Evolutionary conservation across 2,888 invertebrate genomes (phyloP), one percentile per base, ranked within the genome.

Genomic region (Eristalis arbustorum): DNA sequence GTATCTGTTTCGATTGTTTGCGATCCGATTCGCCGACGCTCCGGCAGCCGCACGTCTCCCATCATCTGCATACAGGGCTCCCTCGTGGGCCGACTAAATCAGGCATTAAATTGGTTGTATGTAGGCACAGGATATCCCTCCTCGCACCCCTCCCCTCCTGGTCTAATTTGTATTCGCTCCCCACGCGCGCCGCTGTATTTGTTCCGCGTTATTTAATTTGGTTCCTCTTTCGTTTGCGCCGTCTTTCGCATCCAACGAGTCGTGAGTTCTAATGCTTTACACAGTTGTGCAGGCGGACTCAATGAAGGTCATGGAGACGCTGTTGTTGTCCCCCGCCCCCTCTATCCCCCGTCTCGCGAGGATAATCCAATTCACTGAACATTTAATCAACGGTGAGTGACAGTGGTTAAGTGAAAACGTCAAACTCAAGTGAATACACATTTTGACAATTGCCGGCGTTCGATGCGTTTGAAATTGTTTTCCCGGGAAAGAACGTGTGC

Each of bases 291-390:
- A 13, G 34, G 22, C 56, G 14, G 56, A 34, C 56, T 56, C 56
- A 34, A 22, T 31, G 34, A 68, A 49, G 49, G 49, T 49, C 18
- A 49, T 18, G 49, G 49, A 18, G 49, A 49, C 1, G n/a, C 8
- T 2, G 18, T 1, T 3, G 56, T n/a, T n/a, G n/a, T n/a, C n/a
- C n/a, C n/a, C n/a, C n/a, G n/a, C n/a, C n/a, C n/a, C n/a, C n/a
- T n/a, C n/a, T n/a, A n/a, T n/a, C n/a, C n/a, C n/a, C n/a, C n/a
- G n/a, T n/a, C 22, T 57, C 56, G 14, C 56, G 13, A 68, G 56
- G 68, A 68, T 68, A 68, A 68, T 68, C 68, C 68, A 68, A 68
- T 68, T 68, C 34, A 68, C 6, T 68, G 68, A 56, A 57, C 68
- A 68, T 68, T 68, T 68, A 68, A 68, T 68, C 56, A 68, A 34